phyloP scores from a whole-genome alignment of 2,888 invertebrate species.

The Gnatocerus cornutus region DNA sequence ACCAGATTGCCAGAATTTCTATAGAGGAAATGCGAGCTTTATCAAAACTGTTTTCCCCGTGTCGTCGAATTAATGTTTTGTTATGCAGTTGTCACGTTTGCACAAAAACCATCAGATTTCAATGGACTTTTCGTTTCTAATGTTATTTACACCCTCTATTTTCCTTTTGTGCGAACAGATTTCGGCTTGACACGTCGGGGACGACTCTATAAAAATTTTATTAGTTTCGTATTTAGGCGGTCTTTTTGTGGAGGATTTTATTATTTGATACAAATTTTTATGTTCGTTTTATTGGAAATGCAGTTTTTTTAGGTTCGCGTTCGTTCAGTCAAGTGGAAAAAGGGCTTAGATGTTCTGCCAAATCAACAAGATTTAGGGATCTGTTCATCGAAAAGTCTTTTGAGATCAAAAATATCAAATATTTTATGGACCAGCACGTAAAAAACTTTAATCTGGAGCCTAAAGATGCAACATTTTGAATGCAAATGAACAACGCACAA shows the following conservation, averaged over 20 bases:
- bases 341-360: no score
- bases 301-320: conserved; percentile 11
- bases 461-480: no score
- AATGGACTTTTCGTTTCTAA: conserved; percentile 41
- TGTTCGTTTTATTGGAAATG: conserved; percentile 46
- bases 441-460: no score
- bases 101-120: conserved; percentile 52
- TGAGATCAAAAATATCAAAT: no score
- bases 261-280: conserved; percentile 60
- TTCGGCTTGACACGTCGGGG: conserved; percentile 39
- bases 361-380: no score
- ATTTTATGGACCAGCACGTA: no score
- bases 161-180: conserved; percentile 31
- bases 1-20: neutral
- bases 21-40: neutral
- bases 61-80: conserved; percentile 50
- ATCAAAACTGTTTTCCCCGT: conserved; percentile 37
- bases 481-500: no score
- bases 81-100: conserved; percentile 49
- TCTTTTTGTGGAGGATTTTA: conserved; percentile 52
- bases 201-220: conserved; percentile 64
- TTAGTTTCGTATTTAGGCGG: conserved; percentile 57
- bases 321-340: neutral
- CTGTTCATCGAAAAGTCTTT: no score
- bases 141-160: conserved; percentile 50